phyloP scores from a whole-genome alignment of 2,113 vertebrate species.

The Oncorhynchus mykiss region DNA sequence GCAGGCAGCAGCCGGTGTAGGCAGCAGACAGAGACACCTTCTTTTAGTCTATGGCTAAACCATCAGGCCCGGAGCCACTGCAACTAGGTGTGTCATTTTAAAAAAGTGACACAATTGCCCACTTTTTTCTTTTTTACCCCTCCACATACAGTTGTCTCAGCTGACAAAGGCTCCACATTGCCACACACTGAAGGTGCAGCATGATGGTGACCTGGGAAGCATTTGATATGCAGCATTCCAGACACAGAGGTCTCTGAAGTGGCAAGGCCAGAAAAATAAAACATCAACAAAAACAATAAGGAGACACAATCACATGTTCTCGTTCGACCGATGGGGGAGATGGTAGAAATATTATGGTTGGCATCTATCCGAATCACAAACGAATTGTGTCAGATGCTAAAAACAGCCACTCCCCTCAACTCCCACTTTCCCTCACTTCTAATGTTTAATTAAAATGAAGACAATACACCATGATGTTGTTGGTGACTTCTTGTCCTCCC shows the following conservation, averaged over 20 bases:
- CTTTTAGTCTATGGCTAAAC: slow-evolving; percentile 50
- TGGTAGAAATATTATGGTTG: too few species aligned
- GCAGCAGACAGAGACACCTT: slow-evolving; percentile 38
- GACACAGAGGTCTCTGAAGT: not conserved
- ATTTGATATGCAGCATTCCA: not conserved
- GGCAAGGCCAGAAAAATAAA: not conserved
- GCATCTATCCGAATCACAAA: not conserved
- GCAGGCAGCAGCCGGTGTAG: slow-evolving; percentile 64
- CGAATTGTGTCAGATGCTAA: slow-evolving; percentile 7
- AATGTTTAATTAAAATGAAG: not conserved
- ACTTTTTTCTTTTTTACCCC: not conserved
- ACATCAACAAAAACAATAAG: too few species aligned
- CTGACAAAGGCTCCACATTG: not conserved
- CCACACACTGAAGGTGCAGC: not conserved
- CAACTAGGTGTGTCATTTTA: slow-evolving; percentile 57
- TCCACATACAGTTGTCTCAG: not conserved
- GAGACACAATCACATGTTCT: not conserved
- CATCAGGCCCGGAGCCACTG: slow-evolving; percentile 48
- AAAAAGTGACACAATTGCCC: slow-evolving; percentile 36
- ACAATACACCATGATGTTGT: not conserved
- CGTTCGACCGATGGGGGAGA: not conserved
- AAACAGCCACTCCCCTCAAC: not conserved
- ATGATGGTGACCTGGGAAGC: slow-evolving; percentile 11
- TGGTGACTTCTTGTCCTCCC: slow-evolving; percentile 1
- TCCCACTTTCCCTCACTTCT: not conserved